These are phyloP conservation scores for Oasisia sp. DNA, from an alignment of 2,888 invertebrate species.

Conservation along the genomic window DNA sequence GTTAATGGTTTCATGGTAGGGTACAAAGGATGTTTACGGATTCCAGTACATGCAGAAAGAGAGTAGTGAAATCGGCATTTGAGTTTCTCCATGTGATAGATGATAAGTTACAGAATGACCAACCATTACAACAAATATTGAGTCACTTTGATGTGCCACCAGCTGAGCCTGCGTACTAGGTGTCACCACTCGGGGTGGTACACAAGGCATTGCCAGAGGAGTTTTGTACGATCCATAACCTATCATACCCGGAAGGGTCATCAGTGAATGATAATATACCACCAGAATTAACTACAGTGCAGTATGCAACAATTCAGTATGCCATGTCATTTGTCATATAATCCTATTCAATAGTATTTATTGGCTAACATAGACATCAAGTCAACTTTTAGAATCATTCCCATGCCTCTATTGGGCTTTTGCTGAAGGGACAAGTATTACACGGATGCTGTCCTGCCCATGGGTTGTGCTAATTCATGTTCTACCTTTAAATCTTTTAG, in stretches of 20 bases:
- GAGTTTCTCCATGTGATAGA: neutral
- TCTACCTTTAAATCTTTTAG: neutral
- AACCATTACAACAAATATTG: neutral
- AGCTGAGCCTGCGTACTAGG: neutral
- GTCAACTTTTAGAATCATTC: neutral
- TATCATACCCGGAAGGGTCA: neutral
- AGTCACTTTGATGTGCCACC: neutral
- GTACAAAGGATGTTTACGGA: neutral
- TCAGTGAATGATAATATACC: neutral
- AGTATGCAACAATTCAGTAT: neutral
- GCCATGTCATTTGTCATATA: neutral
- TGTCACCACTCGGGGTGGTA: neutral
- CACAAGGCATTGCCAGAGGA: neutral
- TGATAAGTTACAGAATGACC: neutral
- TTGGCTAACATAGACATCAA: neutral
- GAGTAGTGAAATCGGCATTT: neutral
- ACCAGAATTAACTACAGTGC: neutral
- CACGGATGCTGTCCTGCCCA: neutral
- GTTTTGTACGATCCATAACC: neutral
- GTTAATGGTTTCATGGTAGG: neutral
- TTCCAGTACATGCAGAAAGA: neutral
- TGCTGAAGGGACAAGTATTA: neutral
- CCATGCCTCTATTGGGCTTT: neutral
- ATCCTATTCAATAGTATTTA: neutral
- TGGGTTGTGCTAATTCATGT: neutral